These are phyloP conservation scores for Formica selysi DNA, from an alignment of 1,140 invertebrate species.

Conservation along the genomic window DNA sequence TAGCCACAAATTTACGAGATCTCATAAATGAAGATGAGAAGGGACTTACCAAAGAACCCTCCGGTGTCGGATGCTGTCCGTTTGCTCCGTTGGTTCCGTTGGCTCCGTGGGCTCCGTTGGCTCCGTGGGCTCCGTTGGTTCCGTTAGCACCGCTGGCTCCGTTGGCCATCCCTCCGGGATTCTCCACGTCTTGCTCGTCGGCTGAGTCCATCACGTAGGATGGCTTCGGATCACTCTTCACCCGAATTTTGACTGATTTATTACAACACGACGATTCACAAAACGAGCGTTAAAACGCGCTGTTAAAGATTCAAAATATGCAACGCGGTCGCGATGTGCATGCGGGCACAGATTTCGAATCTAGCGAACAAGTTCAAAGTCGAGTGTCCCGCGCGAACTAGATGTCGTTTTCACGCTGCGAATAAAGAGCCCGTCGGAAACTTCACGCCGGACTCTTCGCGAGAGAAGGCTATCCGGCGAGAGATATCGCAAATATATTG, in stretches of 20 bases:
- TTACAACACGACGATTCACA: slow-evolving; percentile 51
- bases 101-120: not conserved
- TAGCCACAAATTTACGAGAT: no score
- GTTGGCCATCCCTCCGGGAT: slow-evolving; percentile 68
- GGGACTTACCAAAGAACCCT: not conserved
- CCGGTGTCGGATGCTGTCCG: slow-evolving; percentile 8
- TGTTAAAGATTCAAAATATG: not conserved
- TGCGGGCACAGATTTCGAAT: no score
- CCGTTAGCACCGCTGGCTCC: not conserved
- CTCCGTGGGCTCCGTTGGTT: not conserved
- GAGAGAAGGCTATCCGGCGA: not conserved
- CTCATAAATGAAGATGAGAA: not conserved
- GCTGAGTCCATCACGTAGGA: slow-evolving; percentile 92
- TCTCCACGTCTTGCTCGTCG: slow-evolving; percentile 90
- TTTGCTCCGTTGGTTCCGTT: slow-evolving; percentile 6
- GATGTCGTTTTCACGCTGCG: not conserved
- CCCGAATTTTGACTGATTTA: slow-evolving; percentile 94
- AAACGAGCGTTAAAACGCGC: slow-evolving; percentile 45
- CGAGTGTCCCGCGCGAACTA: not conserved
- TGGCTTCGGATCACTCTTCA: slow-evolving; percentile 95
- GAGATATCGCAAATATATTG: not conserved
- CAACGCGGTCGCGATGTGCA: no score
- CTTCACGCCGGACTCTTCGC: not conserved
- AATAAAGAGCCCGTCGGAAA: slow-evolving; percentile 10
- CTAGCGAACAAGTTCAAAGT: not conserved